Percentiles rank a stretch among this genome's conserved stretches.
Evolutionary conservation across 2,888 invertebrate species (phyloP).

Genomic region (Caenorhabditis becei): DNA sequence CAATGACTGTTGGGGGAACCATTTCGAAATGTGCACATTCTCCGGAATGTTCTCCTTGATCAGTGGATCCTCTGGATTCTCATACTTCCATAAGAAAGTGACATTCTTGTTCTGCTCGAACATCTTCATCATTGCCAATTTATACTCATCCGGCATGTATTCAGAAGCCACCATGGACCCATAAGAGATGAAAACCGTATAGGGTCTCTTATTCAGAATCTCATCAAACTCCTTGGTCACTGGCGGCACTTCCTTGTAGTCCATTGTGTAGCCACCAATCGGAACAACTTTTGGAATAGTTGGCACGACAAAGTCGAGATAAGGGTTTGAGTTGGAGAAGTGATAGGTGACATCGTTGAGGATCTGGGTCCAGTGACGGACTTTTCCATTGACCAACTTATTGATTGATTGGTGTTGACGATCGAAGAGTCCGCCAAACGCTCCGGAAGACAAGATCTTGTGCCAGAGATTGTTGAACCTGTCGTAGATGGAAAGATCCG

Average conservation of each 20-base stretch:
- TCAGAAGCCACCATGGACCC: conserved; percentile 46
- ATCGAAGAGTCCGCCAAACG: conserved; percentile 34
- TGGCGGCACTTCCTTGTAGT: not conserved
- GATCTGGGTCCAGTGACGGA: conserved; percentile 51
- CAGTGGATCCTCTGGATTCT: conserved; percentile 32
- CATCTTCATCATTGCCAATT: conserved; percentile 28
- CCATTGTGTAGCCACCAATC: conserved; percentile 52
- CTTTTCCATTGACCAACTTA: conserved; percentile 25
- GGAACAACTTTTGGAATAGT: conserved; percentile 55
- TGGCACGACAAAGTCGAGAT: conserved; percentile 59
- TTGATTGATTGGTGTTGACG: conserved; percentile 29
- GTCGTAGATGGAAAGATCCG: conserved; percentile 24
- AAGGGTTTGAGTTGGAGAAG: conserved; percentile 59
- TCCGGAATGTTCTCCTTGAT: conserved; percentile 30
- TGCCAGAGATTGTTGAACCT: conserved; percentile 50
- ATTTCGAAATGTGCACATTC: conserved; percentile 39
- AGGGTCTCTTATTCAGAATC: conserved; percentile 15
- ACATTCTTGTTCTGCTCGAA: conserved; percentile 42
- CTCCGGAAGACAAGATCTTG: conserved; percentile 21
- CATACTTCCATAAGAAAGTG: conserved; percentile 60
- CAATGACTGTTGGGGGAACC: conserved; percentile 48
- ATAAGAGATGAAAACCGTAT: conserved; percentile 49
- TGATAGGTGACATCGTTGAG: conserved; percentile 55
- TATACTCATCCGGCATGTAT: conserved; percentile 39
- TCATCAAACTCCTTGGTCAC: conserved; percentile 21